Conservation (phyloP, 1,140 invertebrate species). For the Platyscapa corneri region DNA sequence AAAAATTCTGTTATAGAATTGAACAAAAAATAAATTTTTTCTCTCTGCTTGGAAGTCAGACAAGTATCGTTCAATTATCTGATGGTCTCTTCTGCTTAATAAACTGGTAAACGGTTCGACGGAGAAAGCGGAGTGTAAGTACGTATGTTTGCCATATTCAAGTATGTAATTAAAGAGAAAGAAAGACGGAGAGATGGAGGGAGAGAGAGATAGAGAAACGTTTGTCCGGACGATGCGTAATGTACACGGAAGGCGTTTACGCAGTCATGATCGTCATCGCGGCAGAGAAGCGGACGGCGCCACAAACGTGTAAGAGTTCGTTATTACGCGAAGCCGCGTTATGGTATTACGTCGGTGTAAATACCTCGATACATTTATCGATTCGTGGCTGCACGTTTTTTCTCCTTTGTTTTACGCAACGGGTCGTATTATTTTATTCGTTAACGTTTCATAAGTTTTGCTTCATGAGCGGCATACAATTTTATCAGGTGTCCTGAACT, state of each 20-base stretch:
- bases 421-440: not conserved
- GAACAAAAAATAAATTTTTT: slow-evolving; percentile 4
- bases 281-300: no score
- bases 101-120: slow-evolving; percentile 19
- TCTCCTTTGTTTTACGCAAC: slow-evolving; percentile 11
- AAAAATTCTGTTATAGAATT: not conserved
- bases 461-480: not conserved
- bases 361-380: slow-evolving; percentile 1
- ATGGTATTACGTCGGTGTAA: not conserved
- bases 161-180: slow-evolving; percentile 15
- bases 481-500: not conserved
- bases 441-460: not conserved
- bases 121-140: slow-evolving; percentile 40
- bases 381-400: not conserved
- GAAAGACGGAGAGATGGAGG: not conserved
- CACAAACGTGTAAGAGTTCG: not conserved
- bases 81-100: not conserved
- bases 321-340: not conserved
- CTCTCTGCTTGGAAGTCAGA: not conserved
- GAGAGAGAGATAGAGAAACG: not conserved
- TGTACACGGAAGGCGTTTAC: no score
- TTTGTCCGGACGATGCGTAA: no score
- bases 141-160: not conserved
- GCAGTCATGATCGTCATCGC: not conserved
- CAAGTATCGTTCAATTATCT: not conserved